Evolutionary conservation across 1,140 invertebrate species (phyloP), one percentile per base, ranked within the genome.

Genomic region (Gerris buenoi): DNA sequence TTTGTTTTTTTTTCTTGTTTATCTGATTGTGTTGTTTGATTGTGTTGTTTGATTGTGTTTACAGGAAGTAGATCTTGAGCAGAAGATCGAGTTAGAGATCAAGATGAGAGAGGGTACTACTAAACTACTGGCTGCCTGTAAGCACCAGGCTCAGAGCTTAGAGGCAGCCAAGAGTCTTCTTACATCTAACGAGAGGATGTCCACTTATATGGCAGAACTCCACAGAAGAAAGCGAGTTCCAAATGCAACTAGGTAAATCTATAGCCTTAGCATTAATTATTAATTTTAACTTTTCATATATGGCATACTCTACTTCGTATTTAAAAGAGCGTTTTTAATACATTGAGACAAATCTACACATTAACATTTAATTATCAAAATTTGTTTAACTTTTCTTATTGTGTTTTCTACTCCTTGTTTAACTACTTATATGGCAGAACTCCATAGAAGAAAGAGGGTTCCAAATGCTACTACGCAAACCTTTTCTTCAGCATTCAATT

Each of bases 81-180:
- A 86, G 72, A 86, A 87, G 73, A 86, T 88, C 67, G 85, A 87
- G 71, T 78, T 87, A 73, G 86, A 88, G 74, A 85, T 87, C 66
- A 86, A 86, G 76, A 88, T 88, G 83, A 79, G 85, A 22, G 86
- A 88, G 73, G 86, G 86, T 0, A 86, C 85, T 0, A 82, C 84
- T 1, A 83, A 84, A 71, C 76, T 88, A 46, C 77, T 88, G 75
- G 84, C 85, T 2, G 86, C 86, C 0, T 85, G 84, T 69, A 76
- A 79, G 29, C 84, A 86, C 72, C 81, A 84, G 46, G 77, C 81
- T 22, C 86, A 88, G 75, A 82, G 81, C 65, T 75, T 88, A 71
- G 86, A 88, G 75, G 86, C 86, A 1, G 84, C 85, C 65, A 85
- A 86, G 72, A 84, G 81, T 65, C 78, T 88, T 25, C 78, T 87